Base-by-base conservation (phyloP, 2,888 invertebrate genomes). In the Ptilodon capucinus region DNA sequence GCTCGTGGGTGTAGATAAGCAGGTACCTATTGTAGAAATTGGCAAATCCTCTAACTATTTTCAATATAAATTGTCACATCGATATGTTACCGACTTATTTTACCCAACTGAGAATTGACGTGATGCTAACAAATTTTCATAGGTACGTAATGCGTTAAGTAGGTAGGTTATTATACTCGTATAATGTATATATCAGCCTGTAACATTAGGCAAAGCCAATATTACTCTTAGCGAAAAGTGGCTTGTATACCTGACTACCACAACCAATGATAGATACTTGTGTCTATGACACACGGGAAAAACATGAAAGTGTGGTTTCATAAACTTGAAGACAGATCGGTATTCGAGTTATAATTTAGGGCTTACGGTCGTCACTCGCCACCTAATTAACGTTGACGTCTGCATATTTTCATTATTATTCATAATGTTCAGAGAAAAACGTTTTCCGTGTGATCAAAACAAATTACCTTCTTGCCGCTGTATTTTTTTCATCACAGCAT, bases 331-430 rank as follows among this genome's bases (percentile, higher is more conserved):
- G 47, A 46, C 41, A 38, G 49, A 44, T 40, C 25, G 34, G 51
- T 51, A 60, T 63, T 48, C 54, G 23, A 19, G 43, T 44, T 41
- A 53, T 54, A 36, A 51, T 56, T 49, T 52, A 50, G 40, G 50
- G 44, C 54, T 46, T 38, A 42, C 25, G 35, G 19, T 42, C 57
- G 50, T 65, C 63, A 42, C 38, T 63, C 50, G 42, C 35, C 52
- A 58, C 60, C 48, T 58, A 51, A 65, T 65, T 65, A 56, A 46
- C 51, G 47, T 48, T 51, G 53, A 56, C 56, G 55, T 63, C 50
- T 63, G 52, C 49, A 56, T 56, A 58, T 23, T 35, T 34, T 21
- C 23, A 13, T 42, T 35, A 39, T 39, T 21, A 23, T 16, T 36
- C 36, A 18, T 9, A 36, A 36, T 18, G 18, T 18, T 11, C 7